Base-by-base conservation (phyloP, 2,113 vertebrate genomes). In the Girardinichthys multiradiatus region DNA sequence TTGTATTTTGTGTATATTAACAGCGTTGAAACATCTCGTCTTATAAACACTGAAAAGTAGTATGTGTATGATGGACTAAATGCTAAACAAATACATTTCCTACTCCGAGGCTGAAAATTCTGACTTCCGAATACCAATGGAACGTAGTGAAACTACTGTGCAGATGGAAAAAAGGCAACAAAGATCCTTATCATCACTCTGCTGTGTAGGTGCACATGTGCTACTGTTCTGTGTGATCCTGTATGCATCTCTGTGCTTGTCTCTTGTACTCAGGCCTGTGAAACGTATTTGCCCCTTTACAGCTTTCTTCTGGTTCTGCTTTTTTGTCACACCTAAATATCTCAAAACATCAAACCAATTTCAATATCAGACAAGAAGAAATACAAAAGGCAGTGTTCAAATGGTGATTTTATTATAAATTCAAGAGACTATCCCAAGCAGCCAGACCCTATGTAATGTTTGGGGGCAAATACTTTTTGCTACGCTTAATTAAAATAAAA, bases 71-170 rank as follows among this genome's bases (percentile, higher is more conserved):
- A n/a, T n/a, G n/a, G n/a, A n/a, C n/a, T n/a, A n/a, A n/a, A n/a
- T n/a, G n/a, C n/a, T n/a, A n/a, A n/a, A n/a, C n/a, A n/a, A n/a
- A n/a, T n/a, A n/a, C n/a, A n/a, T n/a, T n/a, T n/a, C n/a, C n/a
- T n/a, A n/a, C n/a, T n/a, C n/a, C n/a, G n/a, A n/a, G n/a, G n/a
- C n/a, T n/a, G n/a, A n/a, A n/a, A n/a, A n/a, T n/a, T n/a, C n/a
- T n/a, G n/a, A n/a, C n/a, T n/a, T n/a, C n/a, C n/a, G n/a, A n/a
- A n/a, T n/a, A n/a, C n/a, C n/a, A n/a, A n/a, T n/a, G n/a, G n/a
- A n/a, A n/a, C n/a, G n/a, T n/a, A n/a, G n/a, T n/a, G n/a, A n/a
- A 86, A 82, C 80, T 74, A 69, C 81, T 83, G 65, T 84, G 68
- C 31, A 67, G 48, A 77, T 72, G 57, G 69, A 77, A 81, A 61